Base-by-base conservation (phyloP, 92 coral and sea anemone species). In the Montipora capitata region DNA sequence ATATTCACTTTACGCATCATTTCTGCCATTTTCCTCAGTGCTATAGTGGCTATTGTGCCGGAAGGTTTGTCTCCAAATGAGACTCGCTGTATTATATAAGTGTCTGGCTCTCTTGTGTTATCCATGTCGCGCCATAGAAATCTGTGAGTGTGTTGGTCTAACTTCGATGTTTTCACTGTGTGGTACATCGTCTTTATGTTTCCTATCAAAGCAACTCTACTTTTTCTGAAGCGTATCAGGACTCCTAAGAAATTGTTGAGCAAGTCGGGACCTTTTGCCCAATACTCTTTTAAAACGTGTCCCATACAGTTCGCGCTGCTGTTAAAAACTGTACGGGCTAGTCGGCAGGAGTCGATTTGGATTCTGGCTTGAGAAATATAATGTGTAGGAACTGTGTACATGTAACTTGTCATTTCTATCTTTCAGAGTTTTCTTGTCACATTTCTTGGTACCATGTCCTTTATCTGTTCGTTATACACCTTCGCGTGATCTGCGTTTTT, bases 1-100 rank as follows among this genome's bases (percentile, higher is more conserved):
- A 67, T 90, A 59, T 4, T 76, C 80, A 38, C 35, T 27, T 14
- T 39, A 11, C 56, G 14, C 6, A 54, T 52, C 80, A 76, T 27
- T 16, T 93, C 90, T 69, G 93, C 96, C 10, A 91, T 93, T 88
- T 93, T 89, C 79, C 85, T 89, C 18, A 89, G 65, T 13, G 96
- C 93, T 81, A 89, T 91, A 10, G 94, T 93, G 78, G 91, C 85
- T 13, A 93, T 85, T 52, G 91, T 91, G 4, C 48, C 66, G 4
- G 80, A 64, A 4, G 66, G 68, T 12, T 17, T 54, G 49, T 76
- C 80, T 4, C 67, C 80, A 64, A 76, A 52, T 27, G 39, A 52
- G 51, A 18, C 85, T 6, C 87, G 68, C 0, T 64, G 56, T 27
- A 88, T 13, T 13, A 78, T 45, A 27, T 69, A 69, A 18, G 40